Conservation (phyloP, 30 jellyfish, hydroid and myxozoan species). For the Aurelia aurita complex sp. Pacific region DNA sequence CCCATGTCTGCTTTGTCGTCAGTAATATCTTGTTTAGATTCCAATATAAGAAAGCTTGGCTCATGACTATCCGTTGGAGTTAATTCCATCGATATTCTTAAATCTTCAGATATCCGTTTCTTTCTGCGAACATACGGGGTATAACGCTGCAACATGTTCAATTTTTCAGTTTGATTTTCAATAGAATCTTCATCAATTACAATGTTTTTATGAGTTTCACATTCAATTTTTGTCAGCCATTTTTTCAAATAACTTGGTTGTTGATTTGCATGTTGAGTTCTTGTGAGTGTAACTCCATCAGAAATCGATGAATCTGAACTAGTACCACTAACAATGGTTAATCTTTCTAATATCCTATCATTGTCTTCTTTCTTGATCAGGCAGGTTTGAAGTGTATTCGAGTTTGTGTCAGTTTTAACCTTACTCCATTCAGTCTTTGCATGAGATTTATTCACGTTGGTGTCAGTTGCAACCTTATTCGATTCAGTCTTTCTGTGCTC, state of each 20-base stretch:
- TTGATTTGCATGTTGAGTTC: slow-evolving; percentile 1
- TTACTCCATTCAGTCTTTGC: too few relatives aligned
- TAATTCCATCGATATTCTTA: not conserved
- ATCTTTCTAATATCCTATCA: not conserved
- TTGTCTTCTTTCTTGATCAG: not conserved
- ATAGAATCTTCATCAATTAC: not conserved
- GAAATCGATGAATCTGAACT: not conserved
- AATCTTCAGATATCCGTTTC: not conserved
- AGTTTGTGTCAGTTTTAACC: too few relatives aligned
- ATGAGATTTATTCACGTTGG: not conserved
- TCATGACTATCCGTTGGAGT: not conserved
- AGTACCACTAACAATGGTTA: not conserved
- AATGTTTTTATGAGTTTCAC: not conserved
- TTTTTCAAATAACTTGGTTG: slow-evolving; percentile 8
- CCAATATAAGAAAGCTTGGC: slow-evolving; percentile 1
- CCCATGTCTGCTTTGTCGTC: not conserved
- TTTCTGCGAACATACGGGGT: slow-evolving; percentile 1
- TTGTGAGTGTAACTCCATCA: not conserved
- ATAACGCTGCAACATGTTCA: not conserved
- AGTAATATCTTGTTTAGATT: not conserved
- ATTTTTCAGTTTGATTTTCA: not conserved
- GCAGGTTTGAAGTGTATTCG: not conserved
- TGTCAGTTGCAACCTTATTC: too few relatives aligned
- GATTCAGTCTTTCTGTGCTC: too few relatives aligned
- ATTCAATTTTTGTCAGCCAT: slow-evolving; percentile 24